Evolutionary conservation across 2,888 invertebrate species (phyloP), one percentile per base, ranked within the genome.

Genomic region (Shargacucullia verbasci): DNA sequence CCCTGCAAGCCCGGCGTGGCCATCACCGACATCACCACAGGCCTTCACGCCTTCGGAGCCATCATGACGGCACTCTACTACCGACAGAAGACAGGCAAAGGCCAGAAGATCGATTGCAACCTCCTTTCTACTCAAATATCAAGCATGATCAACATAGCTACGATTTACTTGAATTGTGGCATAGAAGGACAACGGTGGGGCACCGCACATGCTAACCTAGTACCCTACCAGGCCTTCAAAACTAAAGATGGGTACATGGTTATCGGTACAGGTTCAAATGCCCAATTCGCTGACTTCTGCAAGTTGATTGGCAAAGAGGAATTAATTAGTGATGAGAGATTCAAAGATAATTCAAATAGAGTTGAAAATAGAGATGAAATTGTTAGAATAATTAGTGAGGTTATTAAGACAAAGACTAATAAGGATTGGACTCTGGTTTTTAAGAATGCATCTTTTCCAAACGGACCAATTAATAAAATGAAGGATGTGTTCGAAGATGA

Each of bases 1-100:
- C 99, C 99, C 0, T 97, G 97, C 63, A 99, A 99, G 90, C 96
- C 97, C 11, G 99, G 99, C 10, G 98, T 99, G 0, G 98, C 99
- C 0, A 95, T 99, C 76, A 99, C 98, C 0, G 99, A 99, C 88
- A 80, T 99, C 48, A 96, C 98, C 0, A 99, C 99, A 0, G 99
- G 99, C 0, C 94, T 99, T 2, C 99, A 98, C 85, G 98, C 99
- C 0, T 98, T 98, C 84, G 98, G 99, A 12, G 98, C 99, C 0
- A 98, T 99, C 63, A 94, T 99, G 94, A 98, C 99, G 0, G 99
- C 99, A 0, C 88, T 99, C 5, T 89, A 98, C 60, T 96, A 98
- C 79, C 94, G 98, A 48, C 87, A 95, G 8, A 95, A 95, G 75
- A 98, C 98, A 0, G 97, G 97, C 0, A 87, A 87, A 65, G 99